Percentiles rank a stretch among this genome's conserved stretches.
Evolutionary conservation across 1,140 invertebrate genomes (phyloP).

Genomic region (Lucilia cuprina): DNA sequence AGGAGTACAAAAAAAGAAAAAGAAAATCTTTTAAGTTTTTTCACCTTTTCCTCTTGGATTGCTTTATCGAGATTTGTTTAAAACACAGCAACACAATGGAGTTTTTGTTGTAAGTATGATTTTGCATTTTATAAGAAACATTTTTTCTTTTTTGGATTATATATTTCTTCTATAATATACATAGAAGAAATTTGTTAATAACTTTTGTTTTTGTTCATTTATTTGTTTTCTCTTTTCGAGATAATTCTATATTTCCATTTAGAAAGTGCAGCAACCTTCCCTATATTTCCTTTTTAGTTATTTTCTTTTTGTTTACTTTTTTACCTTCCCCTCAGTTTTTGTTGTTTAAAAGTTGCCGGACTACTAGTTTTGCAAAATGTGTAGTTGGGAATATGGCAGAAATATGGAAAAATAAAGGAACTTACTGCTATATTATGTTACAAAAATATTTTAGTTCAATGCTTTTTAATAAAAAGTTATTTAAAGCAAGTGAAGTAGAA

Average conservation of each 20-base stretch:
- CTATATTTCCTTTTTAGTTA: not conserved
- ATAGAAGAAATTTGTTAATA: not conserved
- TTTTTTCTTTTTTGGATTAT: too few species aligned
- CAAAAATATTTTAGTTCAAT: too few species aligned
- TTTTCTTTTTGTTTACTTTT: constrained; percentile 17
- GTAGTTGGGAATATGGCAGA: too few species aligned
- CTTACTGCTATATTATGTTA: too few species aligned
- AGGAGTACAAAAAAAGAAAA: not conserved
- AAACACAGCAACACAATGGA: constrained; percentile 46
- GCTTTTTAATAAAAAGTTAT: too few species aligned
- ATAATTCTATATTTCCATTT: constrained; percentile 23
- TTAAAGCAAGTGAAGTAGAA: too few species aligned
- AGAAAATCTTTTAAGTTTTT: not conserved
- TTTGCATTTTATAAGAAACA: not conserved
- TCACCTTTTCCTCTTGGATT: not conserved
- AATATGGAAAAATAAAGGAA: too few species aligned
- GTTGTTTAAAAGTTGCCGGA: too few species aligned
- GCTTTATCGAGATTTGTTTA: not conserved
- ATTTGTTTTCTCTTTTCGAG: constrained; percentile 10
- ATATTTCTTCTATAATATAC: too few species aligned
- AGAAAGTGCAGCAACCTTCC: constrained; percentile 30
- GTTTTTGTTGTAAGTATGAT: constrained; percentile 59
- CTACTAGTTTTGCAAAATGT: too few species aligned
- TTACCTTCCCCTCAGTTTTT: not conserved
- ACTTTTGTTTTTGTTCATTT: not conserved